Evolutionary conservation across 2,888 invertebrate genomes (phyloP).

Genomic region (Pseudococcus longispinus): DNA sequence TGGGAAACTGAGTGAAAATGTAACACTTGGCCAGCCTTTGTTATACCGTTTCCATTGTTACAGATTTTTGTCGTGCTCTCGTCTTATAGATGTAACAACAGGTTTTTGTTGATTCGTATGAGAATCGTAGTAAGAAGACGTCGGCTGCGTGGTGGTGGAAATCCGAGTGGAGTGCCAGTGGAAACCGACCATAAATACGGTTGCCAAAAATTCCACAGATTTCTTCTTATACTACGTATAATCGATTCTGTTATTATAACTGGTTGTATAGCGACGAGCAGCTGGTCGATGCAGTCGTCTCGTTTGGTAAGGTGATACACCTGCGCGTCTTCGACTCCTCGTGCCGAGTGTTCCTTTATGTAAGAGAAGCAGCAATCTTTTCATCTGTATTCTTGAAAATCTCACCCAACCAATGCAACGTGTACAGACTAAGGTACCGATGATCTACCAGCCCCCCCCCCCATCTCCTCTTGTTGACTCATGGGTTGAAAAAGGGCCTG

Average conservation of each 20-base stretch:
- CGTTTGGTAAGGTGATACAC: constrained; percentile 47
- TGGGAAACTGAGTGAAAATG: constrained; percentile 14
- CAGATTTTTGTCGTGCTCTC: constrained; percentile 32
- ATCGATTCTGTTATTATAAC: constrained; percentile 47
- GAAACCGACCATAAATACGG: constrained; percentile 45
- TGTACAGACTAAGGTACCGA: background rate
- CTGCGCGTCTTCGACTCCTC: constrained; percentile 33
- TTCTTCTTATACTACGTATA: constrained; percentile 35
- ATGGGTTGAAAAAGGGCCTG: too few relatives aligned
- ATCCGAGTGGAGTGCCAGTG: background rate
- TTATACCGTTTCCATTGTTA: constrained; percentile 35
- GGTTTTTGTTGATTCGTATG: constrained; percentile 35
- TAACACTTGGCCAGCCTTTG: constrained; percentile 9
- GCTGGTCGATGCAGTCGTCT: constrained; percentile 48
- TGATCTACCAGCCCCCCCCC: too few relatives aligned
- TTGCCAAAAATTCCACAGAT: constrained; percentile 52
- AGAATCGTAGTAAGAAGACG: constrained; percentile 15
- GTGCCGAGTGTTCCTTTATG: constrained; percentile 34
- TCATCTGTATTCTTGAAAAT: constrained; percentile 50
- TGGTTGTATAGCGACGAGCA: constrained; percentile 37
- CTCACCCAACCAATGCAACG: background rate
- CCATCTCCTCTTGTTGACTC: too few relatives aligned
- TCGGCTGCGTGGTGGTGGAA: constrained; percentile 36
- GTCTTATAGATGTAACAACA: constrained; percentile 39
- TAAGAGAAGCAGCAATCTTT: constrained; percentile 26